Percentiles rank a stretch among this genome's conserved stretches.
Evolutionary conservation across 2,113 vertebrate genomes (phyloP).

Genomic region (Salvelinus sp.): DNA sequence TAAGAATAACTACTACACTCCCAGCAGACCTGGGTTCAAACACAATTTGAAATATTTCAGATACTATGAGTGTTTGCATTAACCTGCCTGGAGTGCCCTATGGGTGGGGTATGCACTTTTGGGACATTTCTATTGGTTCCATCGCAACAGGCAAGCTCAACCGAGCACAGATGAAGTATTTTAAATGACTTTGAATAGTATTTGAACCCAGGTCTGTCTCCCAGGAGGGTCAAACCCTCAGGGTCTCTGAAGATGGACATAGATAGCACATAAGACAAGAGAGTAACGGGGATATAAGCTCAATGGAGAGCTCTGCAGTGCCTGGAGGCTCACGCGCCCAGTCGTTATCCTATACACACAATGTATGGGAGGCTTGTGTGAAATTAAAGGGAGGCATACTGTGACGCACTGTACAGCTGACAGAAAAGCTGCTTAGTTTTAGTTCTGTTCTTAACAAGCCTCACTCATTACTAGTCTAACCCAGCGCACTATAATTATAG

Average conservation of each 20-base stretch:
- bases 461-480: neutral
- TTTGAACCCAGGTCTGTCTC: too few species aligned
- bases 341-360: neutral
- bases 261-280: neutral
- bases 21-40: too few species aligned
- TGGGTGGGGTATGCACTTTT: too few species aligned
- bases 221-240: neutral
- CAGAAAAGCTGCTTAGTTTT: constrained; percentile 7
- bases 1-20: neutral
- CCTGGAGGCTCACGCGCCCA: neutral
- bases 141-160: too few species aligned
- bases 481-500: constrained; percentile 28
- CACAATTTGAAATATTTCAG: too few species aligned
- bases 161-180: too few species aligned
- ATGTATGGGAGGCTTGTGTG: constrained; percentile 5
- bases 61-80: too few species aligned
- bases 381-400: neutral
- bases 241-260: neutral
- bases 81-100: too few species aligned
- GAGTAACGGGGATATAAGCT: neutral
- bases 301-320: neutral
- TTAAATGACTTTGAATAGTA: too few species aligned
- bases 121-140: too few species aligned
- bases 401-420: neutral
- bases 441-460: constrained; percentile 11